Evolutionary conservation across 2,888 invertebrate species (phyloP), one percentile per base, ranked within the genome.

Genomic region (Pegoplata infirma): DNA sequence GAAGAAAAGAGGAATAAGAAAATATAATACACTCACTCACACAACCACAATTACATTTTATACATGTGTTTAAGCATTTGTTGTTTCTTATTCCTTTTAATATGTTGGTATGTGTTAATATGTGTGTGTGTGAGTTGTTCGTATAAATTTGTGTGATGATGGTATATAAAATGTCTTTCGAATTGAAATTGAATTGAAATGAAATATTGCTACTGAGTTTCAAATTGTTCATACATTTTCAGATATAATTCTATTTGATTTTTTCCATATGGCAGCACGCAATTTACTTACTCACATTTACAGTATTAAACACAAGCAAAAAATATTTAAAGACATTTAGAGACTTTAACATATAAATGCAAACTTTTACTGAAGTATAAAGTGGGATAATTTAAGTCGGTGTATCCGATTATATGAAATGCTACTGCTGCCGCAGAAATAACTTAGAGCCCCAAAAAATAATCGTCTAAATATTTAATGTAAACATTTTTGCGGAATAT

Each of bases 201-300:
- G 32, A 63, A 67, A 72, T 72, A 63, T 77, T 72, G 72, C 72
- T 56, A 63, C 49, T 56, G 66, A 44, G 17, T 66, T 63, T 32
- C 8, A 44, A 67, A 53, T 53, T 25, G 25, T 25, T 5, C 25
- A 36, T 36, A 36, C 2, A 66, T 77, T 61, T 72, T 25, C 44
- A 46, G 36, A 63, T n/a, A 72, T 63, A 77, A 77, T 72, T 76
- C 49, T 51, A 71, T 71, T 71, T 71, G 56, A 71, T 75, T 75
- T 67, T 69, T 69, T 78, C 74, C 74, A 74, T 74, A 78, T 69
- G 75, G 51, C 69, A 67, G 56, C 51, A 67, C 51, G 21, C 61
- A 72, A 72, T 72, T 77, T 67, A 63, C 44, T 63, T 36, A 69
- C 32, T 44, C 28, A 44, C 23, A 16, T 21, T 47, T n/a, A 51